Conservation (phyloP, 2,888 invertebrate species). For the Aspidiotus destructor region DNA sequence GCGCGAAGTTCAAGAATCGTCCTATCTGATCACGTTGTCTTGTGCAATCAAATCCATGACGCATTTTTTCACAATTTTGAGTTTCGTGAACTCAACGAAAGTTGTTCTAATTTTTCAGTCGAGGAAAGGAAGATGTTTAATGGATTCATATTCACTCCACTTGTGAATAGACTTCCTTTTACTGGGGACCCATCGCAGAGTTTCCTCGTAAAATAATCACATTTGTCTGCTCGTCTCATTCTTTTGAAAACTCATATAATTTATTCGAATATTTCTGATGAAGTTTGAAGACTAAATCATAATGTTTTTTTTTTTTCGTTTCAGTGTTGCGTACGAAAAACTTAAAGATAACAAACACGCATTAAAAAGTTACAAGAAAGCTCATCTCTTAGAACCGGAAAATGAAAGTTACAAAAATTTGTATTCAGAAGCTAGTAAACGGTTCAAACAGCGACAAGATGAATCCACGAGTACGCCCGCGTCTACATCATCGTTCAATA, state of each 20-base stretch:
- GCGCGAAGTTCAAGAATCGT: too few relatives aligned
- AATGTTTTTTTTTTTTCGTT: too few relatives aligned
- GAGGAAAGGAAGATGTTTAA: too few relatives aligned
- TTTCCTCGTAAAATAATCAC: too few relatives aligned
- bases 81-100: neutral
- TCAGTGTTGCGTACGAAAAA: slow-evolving; percentile 59
- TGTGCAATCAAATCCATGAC: too few relatives aligned
- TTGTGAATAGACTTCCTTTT: too few relatives aligned
- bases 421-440: slow-evolving; percentile 23
- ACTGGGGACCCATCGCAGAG: too few relatives aligned
- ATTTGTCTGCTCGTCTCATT: neutral
- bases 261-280: slow-evolving; percentile 42
- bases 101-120: neutral
- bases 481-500: slow-evolving; percentile 19
- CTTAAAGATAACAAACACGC: slow-evolving; percentile 75
- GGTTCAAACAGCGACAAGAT: slow-evolving; percentile 18
- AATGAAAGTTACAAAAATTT: slow-evolving; percentile 32
- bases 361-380: slow-evolving; percentile 73
- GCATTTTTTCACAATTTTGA: neutral
- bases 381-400: slow-evolving; percentile 79
- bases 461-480: slow-evolving; percentile 19
- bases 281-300: too few relatives aligned
- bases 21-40: too few relatives aligned
- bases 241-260: slow-evolving; percentile 1
- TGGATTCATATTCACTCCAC: too few relatives aligned